Conservation (phyloP, 2,797 vertebrate genomes). For the Cossypha dichroa region DNA sequence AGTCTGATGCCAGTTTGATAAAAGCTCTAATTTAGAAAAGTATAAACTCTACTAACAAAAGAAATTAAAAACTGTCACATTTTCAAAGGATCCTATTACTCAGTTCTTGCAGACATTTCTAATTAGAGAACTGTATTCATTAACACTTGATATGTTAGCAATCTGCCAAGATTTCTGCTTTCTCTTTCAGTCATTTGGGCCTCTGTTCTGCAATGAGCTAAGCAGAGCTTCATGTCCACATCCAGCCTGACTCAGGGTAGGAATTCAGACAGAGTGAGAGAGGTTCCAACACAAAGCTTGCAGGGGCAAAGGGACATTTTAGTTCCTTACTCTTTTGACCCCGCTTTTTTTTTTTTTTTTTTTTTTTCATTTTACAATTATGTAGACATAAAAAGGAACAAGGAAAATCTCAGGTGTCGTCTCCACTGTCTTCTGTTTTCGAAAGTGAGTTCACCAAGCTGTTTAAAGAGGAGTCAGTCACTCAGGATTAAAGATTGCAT, state of each 20-base stretch:
- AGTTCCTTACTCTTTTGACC: not conserved
- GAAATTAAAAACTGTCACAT: conserved; percentile 57
- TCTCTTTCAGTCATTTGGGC: conserved; percentile 15
- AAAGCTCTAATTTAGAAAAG: conserved; percentile 22
- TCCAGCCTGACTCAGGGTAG: not conserved
- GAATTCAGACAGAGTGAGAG: not conserved
- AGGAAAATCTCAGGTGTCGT: not conserved
- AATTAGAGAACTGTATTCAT: conserved; percentile 65
- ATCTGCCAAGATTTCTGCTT: conserved; percentile 42
- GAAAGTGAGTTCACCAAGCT: rapidly evolving
- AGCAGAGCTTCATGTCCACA: not conserved
- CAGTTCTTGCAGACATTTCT: conserved; percentile 57
- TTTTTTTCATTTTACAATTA: not conserved
- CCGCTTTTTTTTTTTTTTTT: not conserved
- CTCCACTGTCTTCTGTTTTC: not conserved
- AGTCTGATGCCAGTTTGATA: conserved; percentile 36
- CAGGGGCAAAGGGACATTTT: not conserved
- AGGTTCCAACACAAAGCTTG: not conserved
- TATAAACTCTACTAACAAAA: conserved; percentile 53
- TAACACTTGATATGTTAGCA: conserved; percentile 60
- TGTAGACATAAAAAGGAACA: not conserved
- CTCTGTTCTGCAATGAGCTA: not conserved
- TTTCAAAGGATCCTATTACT: conserved; percentile 57
- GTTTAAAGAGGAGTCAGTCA: not conserved
- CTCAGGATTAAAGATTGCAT: not conserved